Evolutionary conservation across 1,140 invertebrate species (phyloP).

Genomic region (Zaprionus tsacasi): DNA sequence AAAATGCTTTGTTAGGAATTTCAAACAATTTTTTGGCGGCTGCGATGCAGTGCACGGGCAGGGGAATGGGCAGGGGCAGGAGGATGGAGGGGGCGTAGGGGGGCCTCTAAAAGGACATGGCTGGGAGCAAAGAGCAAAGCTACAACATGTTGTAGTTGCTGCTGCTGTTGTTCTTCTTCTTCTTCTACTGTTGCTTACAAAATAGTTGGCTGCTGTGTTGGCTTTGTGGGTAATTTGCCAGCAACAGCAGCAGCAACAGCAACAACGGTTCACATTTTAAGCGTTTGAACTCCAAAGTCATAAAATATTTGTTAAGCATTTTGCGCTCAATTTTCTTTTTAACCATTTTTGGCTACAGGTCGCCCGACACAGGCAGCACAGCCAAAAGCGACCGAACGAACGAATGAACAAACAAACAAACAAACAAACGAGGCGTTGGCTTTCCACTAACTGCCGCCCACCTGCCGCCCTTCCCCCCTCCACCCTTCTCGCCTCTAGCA

Average conservation of each 20-base stretch:
- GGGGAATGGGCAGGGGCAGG: background rate
- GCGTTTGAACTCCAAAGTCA: slow-evolving; percentile 77
- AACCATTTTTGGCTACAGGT: slow-evolving; percentile 74
- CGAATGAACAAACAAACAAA: slow-evolving; percentile 39
- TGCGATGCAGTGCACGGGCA: slow-evolving; percentile 33
- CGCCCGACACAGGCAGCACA: slow-evolving; percentile 57
- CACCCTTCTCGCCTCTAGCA: slow-evolving; percentile 18
- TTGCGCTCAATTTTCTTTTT: slow-evolving; percentile 78
- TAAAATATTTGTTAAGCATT: slow-evolving; percentile 83
- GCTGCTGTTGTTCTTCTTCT: slow-evolving; percentile 17
- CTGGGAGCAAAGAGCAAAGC: slow-evolving; percentile 7
- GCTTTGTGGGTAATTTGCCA: slow-evolving; percentile 74
- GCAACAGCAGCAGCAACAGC: slow-evolving; percentile 47
- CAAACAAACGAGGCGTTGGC: slow-evolving; percentile 51
- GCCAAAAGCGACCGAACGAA: slow-evolving; percentile 34
- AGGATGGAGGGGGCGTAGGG: background rate
- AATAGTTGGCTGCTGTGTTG: slow-evolving; percentile 49
- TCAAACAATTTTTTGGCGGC: slow-evolving; percentile 73
- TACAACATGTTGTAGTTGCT: background rate
- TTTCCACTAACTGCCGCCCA: slow-evolving; percentile 5
- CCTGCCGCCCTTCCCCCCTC: background rate
- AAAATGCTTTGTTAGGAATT: slow-evolving; percentile 82
- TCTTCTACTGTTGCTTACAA: slow-evolving; percentile 44
- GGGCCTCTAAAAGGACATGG: background rate
- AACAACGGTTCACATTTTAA: slow-evolving; percentile 72